Evolutionary conservation across 2,888 invertebrate species (phyloP), one percentile per base, ranked within the genome.

Genomic region (Pachliopta kotzebuea): DNA sequence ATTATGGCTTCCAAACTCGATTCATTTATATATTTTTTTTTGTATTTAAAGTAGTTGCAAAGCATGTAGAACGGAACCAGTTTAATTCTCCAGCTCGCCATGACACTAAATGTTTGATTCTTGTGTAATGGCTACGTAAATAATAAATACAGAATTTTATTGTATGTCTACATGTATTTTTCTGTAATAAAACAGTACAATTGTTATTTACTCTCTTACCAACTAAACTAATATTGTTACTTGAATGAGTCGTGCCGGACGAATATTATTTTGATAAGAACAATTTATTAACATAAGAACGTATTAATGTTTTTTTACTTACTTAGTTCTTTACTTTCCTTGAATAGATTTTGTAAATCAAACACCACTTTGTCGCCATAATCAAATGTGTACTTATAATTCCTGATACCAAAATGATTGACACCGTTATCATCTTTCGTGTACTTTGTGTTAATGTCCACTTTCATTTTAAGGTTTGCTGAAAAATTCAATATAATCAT

Each of bases 311-410:
- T 26, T 26, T 26, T 26, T 50, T 74, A 88, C 91, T 86, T 72
- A 91, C 91, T 91, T 7, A 91, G 74, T 74, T 87, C 78, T 61
- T 86, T 82, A 78, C 84, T 90, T 63, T 84, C 88, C 66, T 86
- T 90, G 74, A 91, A 90, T 26, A 91, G 74, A 70, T 90, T 89
- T 65, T 78, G 72, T 56, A 91, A 72, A 62, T 89, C 87, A 72
- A 86, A 90, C 0, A 76, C 68, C 14, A 89, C 83, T 37, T 79
- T 81, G 68, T 90, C 91, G 14, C 91, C 91, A 63, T 88, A 90
- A 70, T 84, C 81, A 59, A 88, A 88, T 7, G 83, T 75, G 69
- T 89, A 90, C 70, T 84, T 88, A 74, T 90, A 90, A 69, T 80
- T 83, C 68, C 75, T 87, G 6, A 90, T 2, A n/a, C 71, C 80